These are phyloP conservation scores for Tuta absoluta DNA, from an alignment of 2,888 invertebrate genomes.

Conservation along the genomic window DNA sequence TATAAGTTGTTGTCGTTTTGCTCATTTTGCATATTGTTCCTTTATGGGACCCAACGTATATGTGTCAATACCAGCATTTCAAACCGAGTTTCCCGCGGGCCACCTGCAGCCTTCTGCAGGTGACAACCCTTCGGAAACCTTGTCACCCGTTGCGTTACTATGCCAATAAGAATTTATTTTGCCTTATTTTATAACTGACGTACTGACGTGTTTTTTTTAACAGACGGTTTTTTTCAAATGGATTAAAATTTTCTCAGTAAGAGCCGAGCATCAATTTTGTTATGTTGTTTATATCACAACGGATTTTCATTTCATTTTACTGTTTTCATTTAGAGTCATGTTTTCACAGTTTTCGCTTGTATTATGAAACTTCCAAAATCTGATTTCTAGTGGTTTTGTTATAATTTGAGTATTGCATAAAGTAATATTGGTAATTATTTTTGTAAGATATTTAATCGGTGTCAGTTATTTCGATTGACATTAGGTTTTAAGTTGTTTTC, in stretches of 20 bases:
- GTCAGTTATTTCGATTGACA: background rate
- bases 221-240: background rate
- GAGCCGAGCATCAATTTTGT: constrained; percentile 22
- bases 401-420: no score
- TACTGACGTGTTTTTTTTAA: background rate
- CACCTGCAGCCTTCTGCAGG: constrained; percentile 28
- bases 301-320: background rate
- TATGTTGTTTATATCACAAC: background rate
- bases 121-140: constrained; percentile 26
- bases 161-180: constrained; percentile 18
- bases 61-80: constrained; percentile 11
- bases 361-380: background rate
- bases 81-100: constrained; percentile 14
- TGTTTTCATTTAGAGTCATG: background rate
- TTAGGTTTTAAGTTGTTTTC: background rate
- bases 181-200: constrained; percentile 5
- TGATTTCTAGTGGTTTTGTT: no score
- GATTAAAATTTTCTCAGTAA: background rate
- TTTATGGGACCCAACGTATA: constrained; percentile 3
- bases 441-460: background rate
- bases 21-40: background rate
- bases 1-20: background rate
- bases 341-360: background rate
- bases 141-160: constrained; percentile 14
- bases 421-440: no score